A percentile compares a stretch with the other conserved stretches of the same genome.
These are phyloP conservation scores for Eretmochelys imbricata DNA, from an alignment of 2,113 vertebrate genomes.

Conservation along the genomic window DNA sequence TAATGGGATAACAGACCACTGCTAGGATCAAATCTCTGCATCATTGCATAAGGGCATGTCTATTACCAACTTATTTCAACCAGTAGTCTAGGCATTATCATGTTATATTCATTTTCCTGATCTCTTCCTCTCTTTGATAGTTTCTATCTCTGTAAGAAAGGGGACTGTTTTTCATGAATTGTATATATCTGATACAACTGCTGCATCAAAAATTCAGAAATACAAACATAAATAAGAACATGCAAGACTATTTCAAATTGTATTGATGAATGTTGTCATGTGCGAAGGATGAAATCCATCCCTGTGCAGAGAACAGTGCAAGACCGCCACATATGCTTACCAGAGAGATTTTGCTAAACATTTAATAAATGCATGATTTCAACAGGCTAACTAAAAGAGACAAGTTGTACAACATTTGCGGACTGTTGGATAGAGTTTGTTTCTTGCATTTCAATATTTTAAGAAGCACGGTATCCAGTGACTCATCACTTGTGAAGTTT, in stretches of 20 bases:
- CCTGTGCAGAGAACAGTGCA: not conserved
- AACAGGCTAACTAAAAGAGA: not conserved
- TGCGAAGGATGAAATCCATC: not conserved
- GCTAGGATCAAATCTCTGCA: constrained; percentile 43
- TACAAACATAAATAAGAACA: fast-evolving
- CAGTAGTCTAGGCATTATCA: not conserved
- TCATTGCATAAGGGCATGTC: constrained; percentile 15
- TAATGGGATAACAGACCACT: constrained; percentile 68
- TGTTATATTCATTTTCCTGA: not conserved
- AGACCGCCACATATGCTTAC: constrained; percentile 10
- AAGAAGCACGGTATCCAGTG: constrained; percentile 13
- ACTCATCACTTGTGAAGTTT: constrained; percentile 39
- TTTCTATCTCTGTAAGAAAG: not conserved
- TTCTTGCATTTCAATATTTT: constrained; percentile 46
- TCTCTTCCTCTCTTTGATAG: not conserved
- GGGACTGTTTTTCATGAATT: not conserved
- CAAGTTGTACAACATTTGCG: not conserved
- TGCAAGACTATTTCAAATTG: not conserved
- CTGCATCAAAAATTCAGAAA: fast-evolving
- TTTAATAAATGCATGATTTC: constrained; percentile 51
- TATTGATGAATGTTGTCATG: not conserved
- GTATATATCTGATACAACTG: not conserved
- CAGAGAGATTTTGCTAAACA: constrained; percentile 34
- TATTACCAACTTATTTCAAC: not conserved
- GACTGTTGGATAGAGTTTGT: constrained; percentile 14